A percentile compares a stretch with the other conserved stretches of the same genome.
phyloP scores from a whole-genome alignment of 2,888 invertebrate genomes.

The Drosophila leonis region DNA sequence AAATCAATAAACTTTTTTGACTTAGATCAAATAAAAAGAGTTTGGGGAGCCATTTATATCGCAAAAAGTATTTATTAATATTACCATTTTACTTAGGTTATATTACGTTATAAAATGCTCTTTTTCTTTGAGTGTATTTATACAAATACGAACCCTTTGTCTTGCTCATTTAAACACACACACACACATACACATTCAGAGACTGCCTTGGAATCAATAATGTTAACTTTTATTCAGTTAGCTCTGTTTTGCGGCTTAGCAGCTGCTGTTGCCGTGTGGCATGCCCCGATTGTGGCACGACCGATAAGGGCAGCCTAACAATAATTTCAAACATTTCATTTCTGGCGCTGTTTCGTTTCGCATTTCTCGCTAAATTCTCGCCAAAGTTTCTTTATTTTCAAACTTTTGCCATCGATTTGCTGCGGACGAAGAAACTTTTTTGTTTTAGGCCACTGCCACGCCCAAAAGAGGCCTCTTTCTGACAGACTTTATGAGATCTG shows the following conservation, averaged over 20 bases:
- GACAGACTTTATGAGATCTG: constrained; percentile 76
- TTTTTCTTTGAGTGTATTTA: background rate
- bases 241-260: constrained; percentile 23
- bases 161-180: constrained; percentile 3
- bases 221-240: constrained; percentile 47
- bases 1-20: background rate
- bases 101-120: no score
- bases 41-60: no score
- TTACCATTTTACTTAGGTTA: background rate
- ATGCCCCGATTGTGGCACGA: constrained; percentile 39
- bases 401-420: constrained; percentile 67
- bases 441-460: constrained; percentile 63
- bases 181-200: background rate
- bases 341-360: constrained; percentile 20
- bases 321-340: constrained; percentile 57
- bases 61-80: background rate
- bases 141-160: constrained; percentile 1
- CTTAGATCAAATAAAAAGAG: background rate
- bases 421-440: constrained; percentile 68
- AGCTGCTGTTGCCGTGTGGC: constrained; percentile 29
- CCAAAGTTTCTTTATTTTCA: constrained; percentile 4
- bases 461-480: constrained; percentile 16
- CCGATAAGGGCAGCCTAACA: constrained; percentile 47
- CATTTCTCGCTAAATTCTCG: constrained; percentile 29
- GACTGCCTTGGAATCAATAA: constrained; percentile 39